phyloP scores from a whole-genome alignment of 1,140 invertebrate species.

The Hylyphantes graminicola region DNA sequence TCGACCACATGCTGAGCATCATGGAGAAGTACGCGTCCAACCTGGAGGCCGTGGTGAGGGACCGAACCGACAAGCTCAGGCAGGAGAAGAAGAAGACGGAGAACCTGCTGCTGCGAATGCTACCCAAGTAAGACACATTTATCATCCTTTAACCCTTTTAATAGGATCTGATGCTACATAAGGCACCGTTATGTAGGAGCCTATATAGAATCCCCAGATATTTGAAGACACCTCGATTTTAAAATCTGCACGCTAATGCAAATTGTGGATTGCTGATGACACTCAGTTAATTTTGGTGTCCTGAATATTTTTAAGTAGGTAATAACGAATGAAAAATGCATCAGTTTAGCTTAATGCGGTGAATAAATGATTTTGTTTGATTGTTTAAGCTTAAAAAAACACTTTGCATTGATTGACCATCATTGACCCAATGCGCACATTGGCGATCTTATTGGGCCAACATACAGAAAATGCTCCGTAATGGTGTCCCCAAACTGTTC shows the following conservation, averaged over 20 bases:
- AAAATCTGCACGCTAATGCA: too few relatives aligned
- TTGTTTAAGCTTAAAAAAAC: too few relatives aligned
- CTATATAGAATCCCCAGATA: background rate
- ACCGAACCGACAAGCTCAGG: slow-evolving; percentile 90
- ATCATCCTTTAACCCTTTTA: background rate
- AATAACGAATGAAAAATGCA: too few relatives aligned
- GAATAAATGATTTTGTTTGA: too few relatives aligned
- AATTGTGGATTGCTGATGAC: background rate
- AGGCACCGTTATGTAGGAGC: background rate
- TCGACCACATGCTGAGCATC: slow-evolving; percentile 87
- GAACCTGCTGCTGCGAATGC: slow-evolving; percentile 88
- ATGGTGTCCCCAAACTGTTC: background rate
- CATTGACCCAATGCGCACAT: too few relatives aligned
- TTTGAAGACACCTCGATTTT: too few relatives aligned
- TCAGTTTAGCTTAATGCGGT: too few relatives aligned
- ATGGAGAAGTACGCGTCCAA: slow-evolving; percentile 90
- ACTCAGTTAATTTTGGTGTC: background rate
- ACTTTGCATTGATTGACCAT: too few relatives aligned
- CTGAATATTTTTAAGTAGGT: background rate
- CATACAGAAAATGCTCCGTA: background rate
- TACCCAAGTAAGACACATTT: slow-evolving; percentile 77
- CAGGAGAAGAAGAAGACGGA: slow-evolving; percentile 98
- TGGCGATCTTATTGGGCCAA: background rate
- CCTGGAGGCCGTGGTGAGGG: slow-evolving; percentile 88
- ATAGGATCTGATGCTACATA: background rate